Evolutionary conservation across 2,113 vertebrate species (phyloP).

Genomic region (Mus spicilegus): DNA sequence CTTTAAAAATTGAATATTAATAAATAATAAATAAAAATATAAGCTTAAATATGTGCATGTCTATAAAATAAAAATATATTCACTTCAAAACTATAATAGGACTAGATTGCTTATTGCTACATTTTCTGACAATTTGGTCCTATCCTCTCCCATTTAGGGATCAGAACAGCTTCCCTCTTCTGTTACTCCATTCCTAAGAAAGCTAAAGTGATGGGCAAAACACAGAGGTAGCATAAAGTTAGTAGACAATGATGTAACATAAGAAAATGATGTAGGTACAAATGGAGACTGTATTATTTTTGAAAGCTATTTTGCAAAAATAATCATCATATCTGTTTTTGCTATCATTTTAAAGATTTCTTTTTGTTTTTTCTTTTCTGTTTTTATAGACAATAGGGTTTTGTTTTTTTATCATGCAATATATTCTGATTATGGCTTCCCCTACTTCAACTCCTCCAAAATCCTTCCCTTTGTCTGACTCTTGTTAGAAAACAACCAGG

Average conservation of each 20-base stretch:
- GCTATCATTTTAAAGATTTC: neutral
- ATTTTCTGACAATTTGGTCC: constrained; percentile 13
- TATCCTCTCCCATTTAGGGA: neutral
- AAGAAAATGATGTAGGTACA: neutral
- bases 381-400: neutral
- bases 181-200: neutral
- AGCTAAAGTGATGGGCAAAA: neutral
- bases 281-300: neutral
- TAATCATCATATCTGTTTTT: neutral
- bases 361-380: neutral
- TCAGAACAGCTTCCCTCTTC: neutral
- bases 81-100: neutral
- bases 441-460: neutral
- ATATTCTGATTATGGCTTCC: neutral
- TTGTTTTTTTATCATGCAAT: neutral
- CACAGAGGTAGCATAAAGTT: neutral
- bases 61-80: neutral
- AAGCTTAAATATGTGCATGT: neutral
- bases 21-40: too few species aligned
- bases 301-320: neutral
- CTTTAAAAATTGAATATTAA: too few species aligned
- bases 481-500: neutral
- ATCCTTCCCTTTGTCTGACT: neutral
- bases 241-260: neutral
- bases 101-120: neutral